phyloP scores from a whole-genome alignment of 1,140 invertebrate genomes.

The Papilio helenus region DNA sequence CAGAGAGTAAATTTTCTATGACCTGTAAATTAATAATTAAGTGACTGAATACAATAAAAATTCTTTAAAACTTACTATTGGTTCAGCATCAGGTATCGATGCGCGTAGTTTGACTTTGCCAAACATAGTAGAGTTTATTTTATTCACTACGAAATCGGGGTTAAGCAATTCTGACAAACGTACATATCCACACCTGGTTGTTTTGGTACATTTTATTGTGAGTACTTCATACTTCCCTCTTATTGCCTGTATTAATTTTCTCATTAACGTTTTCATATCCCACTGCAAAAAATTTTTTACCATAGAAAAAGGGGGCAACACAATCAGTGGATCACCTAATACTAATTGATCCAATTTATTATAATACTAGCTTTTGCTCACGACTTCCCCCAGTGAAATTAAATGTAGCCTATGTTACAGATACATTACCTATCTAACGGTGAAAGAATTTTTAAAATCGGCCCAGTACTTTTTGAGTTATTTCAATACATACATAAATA shows the following conservation, averaged over 20 bases:
- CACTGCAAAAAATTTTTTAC: conserved; percentile 14
- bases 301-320: no score
- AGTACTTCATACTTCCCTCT: conserved; percentile 32
- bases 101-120: conserved; percentile 15
- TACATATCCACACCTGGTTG: conserved; percentile 25
- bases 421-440: no score
- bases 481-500: no score
- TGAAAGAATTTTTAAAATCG: no score
- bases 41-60: background rate
- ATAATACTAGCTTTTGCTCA: no score
- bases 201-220: conserved; percentile 19
- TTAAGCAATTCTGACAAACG: conserved; percentile 33
- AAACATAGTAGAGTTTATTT: conserved; percentile 12
- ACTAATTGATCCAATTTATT: no score
- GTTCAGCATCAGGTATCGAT: conserved; percentile 11
- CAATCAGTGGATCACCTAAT: no score
- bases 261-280: conserved; percentile 21
- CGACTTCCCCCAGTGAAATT: no score
- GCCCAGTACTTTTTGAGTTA: no score
- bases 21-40: background rate
- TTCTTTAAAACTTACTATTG: conserved; percentile 47
- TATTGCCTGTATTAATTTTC: conserved; percentile 27
- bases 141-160: conserved; percentile 21
- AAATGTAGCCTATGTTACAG: no score
- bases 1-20: background rate